Base-by-base conservation (phyloP, 2,888 invertebrate genomes). In the Patella caerulea region DNA sequence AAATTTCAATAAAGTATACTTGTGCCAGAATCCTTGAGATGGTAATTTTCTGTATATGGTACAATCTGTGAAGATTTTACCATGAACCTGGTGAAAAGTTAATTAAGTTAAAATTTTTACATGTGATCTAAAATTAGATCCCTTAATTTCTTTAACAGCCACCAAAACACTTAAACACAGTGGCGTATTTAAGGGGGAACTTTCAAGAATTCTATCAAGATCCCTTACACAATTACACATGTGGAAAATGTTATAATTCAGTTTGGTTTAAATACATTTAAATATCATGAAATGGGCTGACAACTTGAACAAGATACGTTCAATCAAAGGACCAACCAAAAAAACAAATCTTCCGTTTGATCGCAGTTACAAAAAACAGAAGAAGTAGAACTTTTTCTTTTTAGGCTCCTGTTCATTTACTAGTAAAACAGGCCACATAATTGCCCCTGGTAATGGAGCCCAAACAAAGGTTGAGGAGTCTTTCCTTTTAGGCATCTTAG, bases 161-260 rank as follows among this genome's bases (percentile, higher is more conserved):
- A 45, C 34, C 34, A 65, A 65, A 65, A 65, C 65, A 65, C 65
- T 65, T 65, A 65, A 65, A 65, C 65, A 65, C 65, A 65, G 65
- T 65, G 65, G 65, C 65, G 9, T 65, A 17, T 65, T 65, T 65
- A 65, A 65, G 65, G 65, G 65, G 65, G 19, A 19, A 17, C 65
- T 65, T 65, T 65, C 65, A n/a, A 65, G 65, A 15, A 65, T 65
- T 65, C 17, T 65, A 65, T 65, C 65, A 65, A 19, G 65, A 65
- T 65, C 65, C 65, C 65, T 17, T 65, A 65, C 65, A 65, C 65
- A 65, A 65, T 65, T 65, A 65, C 65, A 65, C 65, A 65, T 65
- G 65, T 19, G 19, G 65, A 65, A 65, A 65, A 65, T 65, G 65
- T 15, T 65, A 65, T 65, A 65, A 65, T 65, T 65, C 65, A 65